Evolutionary conservation across 2,797 vertebrate genomes (phyloP).

Genomic region (Thamnophis elegans): DNA sequence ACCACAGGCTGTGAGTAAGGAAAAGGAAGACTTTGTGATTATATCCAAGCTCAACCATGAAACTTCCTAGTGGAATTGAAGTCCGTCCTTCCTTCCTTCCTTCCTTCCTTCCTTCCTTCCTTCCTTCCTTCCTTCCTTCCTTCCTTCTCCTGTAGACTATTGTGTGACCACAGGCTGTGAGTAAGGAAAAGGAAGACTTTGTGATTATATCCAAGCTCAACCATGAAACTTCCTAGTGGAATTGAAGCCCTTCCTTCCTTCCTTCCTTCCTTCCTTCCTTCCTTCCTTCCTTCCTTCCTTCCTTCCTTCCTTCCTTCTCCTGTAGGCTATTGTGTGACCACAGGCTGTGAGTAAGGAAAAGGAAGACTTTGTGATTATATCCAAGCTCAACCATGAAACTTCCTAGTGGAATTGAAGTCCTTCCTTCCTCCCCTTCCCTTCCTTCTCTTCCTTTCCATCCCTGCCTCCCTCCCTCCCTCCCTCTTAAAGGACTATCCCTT

Average conservation of each 20-base stretch:
- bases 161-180: neutral
- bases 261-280: neutral
- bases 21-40: no score
- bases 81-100: neutral
- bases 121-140: no score
- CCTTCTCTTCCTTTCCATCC: no score
- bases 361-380: neutral
- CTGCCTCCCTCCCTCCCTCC: neutral
- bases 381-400: neutral
- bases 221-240: neutral
- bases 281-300: neutral
- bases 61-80: no score
- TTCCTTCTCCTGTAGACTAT: no score
- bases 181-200: no score
- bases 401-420: neutral
- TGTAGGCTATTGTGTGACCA: no score
- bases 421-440: no score
- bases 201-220: neutral
- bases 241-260: neutral
- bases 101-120: no score
- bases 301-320: neutral
- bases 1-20: no score
- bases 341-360: no score
- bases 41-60: no score
- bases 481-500: neutral